A percentile compares a stretch with the other conserved stretches of the same genome.
Evolutionary conservation across 2,888 invertebrate genomes (phyloP).

Genomic region (Ecliptopera silaceata): DNA sequence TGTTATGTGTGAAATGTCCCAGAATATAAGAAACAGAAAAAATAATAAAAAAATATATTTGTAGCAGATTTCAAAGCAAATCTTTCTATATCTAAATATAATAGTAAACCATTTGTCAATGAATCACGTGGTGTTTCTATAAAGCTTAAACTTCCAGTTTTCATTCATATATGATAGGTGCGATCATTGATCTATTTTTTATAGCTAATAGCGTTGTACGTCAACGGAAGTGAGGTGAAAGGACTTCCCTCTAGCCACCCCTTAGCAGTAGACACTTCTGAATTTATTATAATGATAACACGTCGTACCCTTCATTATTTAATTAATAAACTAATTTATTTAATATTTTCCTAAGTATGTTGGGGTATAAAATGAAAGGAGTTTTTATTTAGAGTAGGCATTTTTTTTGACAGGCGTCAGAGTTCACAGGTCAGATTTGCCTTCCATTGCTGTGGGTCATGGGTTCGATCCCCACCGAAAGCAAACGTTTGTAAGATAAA

Average conservation of each 20-base stretch:
- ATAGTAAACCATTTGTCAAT: neutral
- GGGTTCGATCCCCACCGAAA: too few species aligned
- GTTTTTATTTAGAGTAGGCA: too few species aligned
- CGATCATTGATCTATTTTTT: constrained; percentile 46
- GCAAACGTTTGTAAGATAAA: too few species aligned
- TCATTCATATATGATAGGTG: constrained; percentile 16
- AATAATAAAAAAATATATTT: too few species aligned
- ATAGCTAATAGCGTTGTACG: constrained; percentile 36
- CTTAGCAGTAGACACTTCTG: constrained; percentile 18
- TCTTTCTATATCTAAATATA: neutral
- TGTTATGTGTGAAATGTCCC: too few species aligned
- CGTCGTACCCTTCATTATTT: constrained; percentile 11
- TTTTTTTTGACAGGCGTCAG: too few species aligned
- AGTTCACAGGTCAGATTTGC: too few species aligned
- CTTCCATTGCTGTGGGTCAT: too few species aligned
- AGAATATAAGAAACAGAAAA: too few species aligned
- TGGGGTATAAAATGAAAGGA: too few species aligned
- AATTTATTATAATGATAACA: constrained; percentile 14
- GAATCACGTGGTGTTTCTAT: neutral
- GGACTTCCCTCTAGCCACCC: constrained; percentile 67
- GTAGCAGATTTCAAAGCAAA: neutral
- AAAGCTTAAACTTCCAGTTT: neutral
- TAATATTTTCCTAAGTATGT: neutral
- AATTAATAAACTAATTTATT: neutral
- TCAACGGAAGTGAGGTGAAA: constrained; percentile 57